Evolutionary conservation across 2,113 vertebrate genomes (phyloP), one percentile per base, ranked within the genome.

Genomic region (Campylomormyrus numenius): DNA sequence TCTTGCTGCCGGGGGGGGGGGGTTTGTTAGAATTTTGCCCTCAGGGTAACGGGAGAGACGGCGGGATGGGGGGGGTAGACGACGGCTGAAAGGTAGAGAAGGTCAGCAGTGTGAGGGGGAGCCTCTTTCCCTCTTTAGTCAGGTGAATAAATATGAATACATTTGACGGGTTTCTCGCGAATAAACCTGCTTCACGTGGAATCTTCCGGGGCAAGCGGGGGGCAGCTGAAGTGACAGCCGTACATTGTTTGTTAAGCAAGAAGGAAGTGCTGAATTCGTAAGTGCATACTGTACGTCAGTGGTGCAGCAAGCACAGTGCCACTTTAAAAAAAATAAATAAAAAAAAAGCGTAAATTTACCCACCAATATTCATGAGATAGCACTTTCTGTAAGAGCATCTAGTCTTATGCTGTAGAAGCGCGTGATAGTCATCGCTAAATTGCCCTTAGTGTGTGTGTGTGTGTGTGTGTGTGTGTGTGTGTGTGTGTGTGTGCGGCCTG

Each of bases 11-110:
- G 24, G 42, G 56, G n/a, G 53, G 24, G 53, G 87, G 58, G 90
- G 90, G 91, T 92, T 94, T 52, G 39, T 94, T 93, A 92, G 92
- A 93, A 92, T 94, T 91, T 92, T 92, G 93, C 92, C 93, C 91
- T 92, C 91, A 46, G 70, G 94, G 90, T 92, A 92, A 89, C 53
- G 83, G 17, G 42, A 70, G 39, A 86, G 74, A 85, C 88, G 53
- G 85, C 62, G 89, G 50, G 52, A 42, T 56, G 85, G 45, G 91
- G 66, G 56, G 46, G 56, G 7, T n/a, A n/a, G 56, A 56, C 53
- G 5, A 56, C 21, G 62, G 49, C 84, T 87, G 89, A 13, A 85
- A 50, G 84, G 48, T 86, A 27, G 46, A 50, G 90, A 90, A 90
- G 89, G 83, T 70, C 42, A 10, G 84, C 24, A 19, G n/a, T 56